Conservation (phyloP, 1,140 invertebrate genomes). For the Cecropterus lyciades region DNA sequence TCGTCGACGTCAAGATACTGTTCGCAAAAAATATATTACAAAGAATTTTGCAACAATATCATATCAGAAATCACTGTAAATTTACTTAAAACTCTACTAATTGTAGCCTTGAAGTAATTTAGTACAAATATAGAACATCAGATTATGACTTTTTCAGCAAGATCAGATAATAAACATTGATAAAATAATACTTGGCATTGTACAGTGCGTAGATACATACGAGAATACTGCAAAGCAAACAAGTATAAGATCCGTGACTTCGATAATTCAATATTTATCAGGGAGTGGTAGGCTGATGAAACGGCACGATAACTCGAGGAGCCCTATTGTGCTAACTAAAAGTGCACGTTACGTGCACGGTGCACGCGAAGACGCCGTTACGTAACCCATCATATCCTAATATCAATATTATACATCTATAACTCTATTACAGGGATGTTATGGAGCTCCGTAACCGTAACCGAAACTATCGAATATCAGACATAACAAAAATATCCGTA, state of each 20-base stretch:
- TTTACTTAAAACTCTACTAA: too few relatives aligned
- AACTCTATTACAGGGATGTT: too few relatives aligned
- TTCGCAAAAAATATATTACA: too few relatives aligned
- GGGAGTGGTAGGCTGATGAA: conserved; percentile 16
- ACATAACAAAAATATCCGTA: too few relatives aligned
- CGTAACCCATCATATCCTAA: conserved; percentile 13
- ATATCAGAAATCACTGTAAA: too few relatives aligned
- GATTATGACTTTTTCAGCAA: conserved; percentile 3
- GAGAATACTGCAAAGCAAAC: background rate
- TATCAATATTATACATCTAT: conserved; percentile 16
- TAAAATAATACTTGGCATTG: background rate
- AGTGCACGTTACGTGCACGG: background rate
- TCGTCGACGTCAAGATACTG: too few relatives aligned
- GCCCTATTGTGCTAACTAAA: conserved; percentile 8
- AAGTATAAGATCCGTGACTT: conserved; percentile 15
- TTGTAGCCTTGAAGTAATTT: too few relatives aligned
- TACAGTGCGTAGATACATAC: background rate
- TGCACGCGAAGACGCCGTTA: background rate
- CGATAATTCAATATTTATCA: conserved; percentile 28
- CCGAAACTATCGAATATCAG: too few relatives aligned
- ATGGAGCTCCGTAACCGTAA: too few relatives aligned
- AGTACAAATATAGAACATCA: too few relatives aligned
- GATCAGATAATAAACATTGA: conserved; percentile 1
- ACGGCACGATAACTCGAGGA: background rate
- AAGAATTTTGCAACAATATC: too few relatives aligned